phyloP scores from a whole-genome alignment of 1,140 invertebrate species.

The Steinernema feltiae region DNA sequence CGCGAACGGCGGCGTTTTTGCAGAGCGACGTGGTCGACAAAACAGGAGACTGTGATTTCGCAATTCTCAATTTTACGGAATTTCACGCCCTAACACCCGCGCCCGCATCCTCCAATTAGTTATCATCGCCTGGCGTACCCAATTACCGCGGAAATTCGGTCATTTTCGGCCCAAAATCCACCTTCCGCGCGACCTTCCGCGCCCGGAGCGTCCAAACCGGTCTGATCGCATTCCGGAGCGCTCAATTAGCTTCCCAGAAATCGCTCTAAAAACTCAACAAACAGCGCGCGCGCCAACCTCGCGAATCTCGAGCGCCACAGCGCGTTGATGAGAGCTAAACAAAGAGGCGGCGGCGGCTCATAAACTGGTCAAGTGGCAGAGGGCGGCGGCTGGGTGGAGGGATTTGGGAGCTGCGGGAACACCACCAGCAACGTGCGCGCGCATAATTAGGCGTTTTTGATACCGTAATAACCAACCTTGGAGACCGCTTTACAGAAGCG shows the following conservation, averaged over 20 bases:
- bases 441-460: constrained; percentile 11
- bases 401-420: neutral
- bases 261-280: neutral
- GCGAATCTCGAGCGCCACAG: neutral
- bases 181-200: too few species aligned
- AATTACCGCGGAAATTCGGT: neutral
- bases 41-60: neutral
- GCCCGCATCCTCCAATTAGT: neutral
- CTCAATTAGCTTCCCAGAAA: neutral
- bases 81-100: neutral
- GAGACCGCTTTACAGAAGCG: neutral
- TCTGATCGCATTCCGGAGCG: neutral
- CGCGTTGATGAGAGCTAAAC: neutral
- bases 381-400: neutral
- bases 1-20: too few species aligned
- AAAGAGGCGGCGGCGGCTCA: neutral
- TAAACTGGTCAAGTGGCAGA: constrained; percentile 13
- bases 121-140: neutral
- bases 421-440: neutral
- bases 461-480: neutral
- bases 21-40: too few species aligned
- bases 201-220: neutral
- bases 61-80: neutral
- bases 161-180: neutral
- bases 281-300: neutral